Evolutionary conservation across 2,888 invertebrate genomes (phyloP), one percentile per base, ranked within the genome.

Genomic region (Lobophora halterata): DNA sequence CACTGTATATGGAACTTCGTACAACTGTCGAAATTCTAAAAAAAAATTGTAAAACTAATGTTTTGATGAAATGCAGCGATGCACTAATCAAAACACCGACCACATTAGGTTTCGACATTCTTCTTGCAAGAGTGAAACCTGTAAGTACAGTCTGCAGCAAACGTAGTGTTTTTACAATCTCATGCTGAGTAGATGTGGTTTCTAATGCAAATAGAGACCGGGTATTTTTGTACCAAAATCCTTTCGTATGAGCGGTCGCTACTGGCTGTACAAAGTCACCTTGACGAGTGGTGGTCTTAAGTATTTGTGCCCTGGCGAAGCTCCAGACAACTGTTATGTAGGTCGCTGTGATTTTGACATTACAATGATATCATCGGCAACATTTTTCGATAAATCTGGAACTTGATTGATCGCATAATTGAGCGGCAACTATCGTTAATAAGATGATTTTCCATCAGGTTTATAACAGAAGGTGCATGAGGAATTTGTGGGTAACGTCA

Each of bases 291-390:
- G 62, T 61, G 58, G 55, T 58, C 64, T 60, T 63, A 57, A 63
- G 72, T 74, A 75, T 77, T 73, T 74, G 67, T 58, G 70, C 61
- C 59, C 68, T 80, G 81, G 80, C 80, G 55, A 28, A 16, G 44
- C 21, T 74, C 81, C 81, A 81, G 64, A 33, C 20, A 42, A 54
- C 32, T 66, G 12, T 29, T n/a, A 79, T 73, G 63, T 79, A 75
- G 79, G 79, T 72, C 74, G 72, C 49, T 59, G 58, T 40, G 55
- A 52, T 52, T 38, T 40, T 50, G n/a, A n/a, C n/a, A n/a, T 59
- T 49, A 27, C 49, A 49, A 55, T 62, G 50, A 57, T 57, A 54
- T 55, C 44, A 54, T 42, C 42, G 51, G 52, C 27, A 49, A 58
- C 52, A 56, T 55, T 62, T 61, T 58, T 31, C 5, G n/a, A 8